A percentile compares a stretch with the other conserved stretches of the same genome.
These are phyloP conservation scores for Sialia sialis DNA, from an alignment of 2,113 vertebrate genomes.

Conservation along the genomic window DNA sequence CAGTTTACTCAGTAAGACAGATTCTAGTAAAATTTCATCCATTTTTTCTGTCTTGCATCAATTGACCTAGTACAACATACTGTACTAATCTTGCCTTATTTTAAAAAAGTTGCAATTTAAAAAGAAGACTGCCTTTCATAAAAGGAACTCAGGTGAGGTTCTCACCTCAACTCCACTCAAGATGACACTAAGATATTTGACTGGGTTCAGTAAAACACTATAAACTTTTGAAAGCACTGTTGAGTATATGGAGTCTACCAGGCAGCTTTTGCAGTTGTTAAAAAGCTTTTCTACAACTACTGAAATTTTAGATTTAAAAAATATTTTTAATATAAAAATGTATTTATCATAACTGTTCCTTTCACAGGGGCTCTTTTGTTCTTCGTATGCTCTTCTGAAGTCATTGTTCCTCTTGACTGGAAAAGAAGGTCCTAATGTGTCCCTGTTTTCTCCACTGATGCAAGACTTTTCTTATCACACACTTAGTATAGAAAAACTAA, in stretches of 20 bases:
- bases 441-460: background rate
- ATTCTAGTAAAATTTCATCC: background rate
- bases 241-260: background rate
- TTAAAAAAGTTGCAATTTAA: background rate
- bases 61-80: background rate
- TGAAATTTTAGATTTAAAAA: background rate
- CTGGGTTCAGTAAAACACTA: background rate
- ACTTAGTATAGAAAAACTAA: background rate
- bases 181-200: background rate
- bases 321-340: background rate
- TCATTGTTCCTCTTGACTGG: background rate
- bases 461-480: background rate
- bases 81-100: background rate
- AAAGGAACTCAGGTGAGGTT: background rate
- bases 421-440: background rate
- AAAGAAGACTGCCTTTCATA: background rate
- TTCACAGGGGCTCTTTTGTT: background rate
- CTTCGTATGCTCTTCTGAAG: background rate
- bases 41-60: background rate
- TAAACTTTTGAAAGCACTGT: background rate
- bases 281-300: background rate
- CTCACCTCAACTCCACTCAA: background rate
- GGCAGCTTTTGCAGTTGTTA: background rate
- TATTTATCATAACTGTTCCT: background rate
- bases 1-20: background rate